Evolutionary conservation across 2,113 vertebrate genomes (phyloP), one percentile per base, ranked within the genome.

Genomic region (Potamarius usumacintae): DNA sequence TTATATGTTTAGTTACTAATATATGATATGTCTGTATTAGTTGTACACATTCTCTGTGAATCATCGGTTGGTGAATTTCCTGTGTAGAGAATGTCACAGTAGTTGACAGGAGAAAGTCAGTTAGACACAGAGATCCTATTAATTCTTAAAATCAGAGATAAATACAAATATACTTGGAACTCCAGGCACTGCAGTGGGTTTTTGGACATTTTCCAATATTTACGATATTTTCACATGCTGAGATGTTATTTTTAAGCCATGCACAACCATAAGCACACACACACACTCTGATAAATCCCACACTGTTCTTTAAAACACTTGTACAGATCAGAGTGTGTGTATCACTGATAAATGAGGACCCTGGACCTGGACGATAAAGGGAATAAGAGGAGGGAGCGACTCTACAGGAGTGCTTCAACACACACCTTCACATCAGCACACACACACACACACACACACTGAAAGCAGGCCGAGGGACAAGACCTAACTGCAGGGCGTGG

Each of bases 361-460:
- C 76, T 58, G 57, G 84, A 69, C 11, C 20, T 30, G 86, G 30
- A 53, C 22, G 55, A 27, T 58, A 60, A 80, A 50, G 20, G 58
- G 42, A 67, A 7, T 67, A 65, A 20, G n/a, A 10, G 22, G 67
- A 34, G 12, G 53, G 60, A 60, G 27, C 53, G 15, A 50, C 2
- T 57, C 4, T 72, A 53, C 52, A 62, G 69, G 53, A 80, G 27
- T 15, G 50, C 72, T 84, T 86, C 50, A 88, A 14, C 65, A 55
- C 81, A 67, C 52, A 65, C 57, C 53, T 20, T 52, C 42, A 78
- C 34, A 72, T 77, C n/a, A 55, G 9, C n/a, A 14, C 12, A 25
- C 67, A 85, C 81, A 86, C 48, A 74, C 50, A 67, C 25, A 84
- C 82, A 80, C 60, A 81, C 60, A 86, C 72, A 83, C 57, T n/a